Base-by-base conservation (phyloP, 2,888 invertebrate genomes). In the Odontomyia ornata region DNA sequence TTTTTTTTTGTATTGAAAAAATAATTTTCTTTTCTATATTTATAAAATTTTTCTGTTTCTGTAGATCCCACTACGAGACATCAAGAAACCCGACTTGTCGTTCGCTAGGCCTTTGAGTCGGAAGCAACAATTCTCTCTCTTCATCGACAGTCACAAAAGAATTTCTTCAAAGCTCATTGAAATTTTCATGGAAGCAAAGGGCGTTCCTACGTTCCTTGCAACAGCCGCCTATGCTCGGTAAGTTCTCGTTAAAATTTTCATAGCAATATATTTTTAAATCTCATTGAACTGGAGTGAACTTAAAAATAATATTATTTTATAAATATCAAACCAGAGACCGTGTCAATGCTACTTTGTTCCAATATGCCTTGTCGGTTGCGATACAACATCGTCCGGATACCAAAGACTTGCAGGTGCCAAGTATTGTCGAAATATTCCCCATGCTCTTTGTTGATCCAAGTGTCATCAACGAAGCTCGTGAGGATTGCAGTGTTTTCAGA, bases 371-470 rank as follows among this genome's bases (percentile, higher is more conserved):
- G 56, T 91, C 94, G 0, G 93, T 95, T 7, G 93, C 93, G 0
- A 85, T 95, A 23, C 89, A 93, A 82, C 94, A 94, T 87, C 86
- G 87, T 4, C 79, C 79, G 43, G 86, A 86, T 78, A 85, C 86
- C 0, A 76, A 79, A 1, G 65, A 81, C 64, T 82, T 95, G 23
- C 89, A 89, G 71, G 85, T 94, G 65, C 95, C 95, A 0, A 91
- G 93, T 0, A 90, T 95, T 80, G 90, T 91, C 52, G 93, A 95
- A 84, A 88, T 91, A 0, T 95, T 96, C 85, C 96, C 96, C 0
- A 92, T 93, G 83, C 94, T 94, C 85, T 96, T 93, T 85, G 88
- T 95, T 82, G 94, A 94, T 82, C 91, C 93, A 11, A 90, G 91
- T 52, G 89, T 93, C 1, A 92, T 95, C 83, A 87, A 90, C 0